phyloP scores from a whole-genome alignment of 2,888 invertebrate species.

The Plagodis pulveraria region DNA sequence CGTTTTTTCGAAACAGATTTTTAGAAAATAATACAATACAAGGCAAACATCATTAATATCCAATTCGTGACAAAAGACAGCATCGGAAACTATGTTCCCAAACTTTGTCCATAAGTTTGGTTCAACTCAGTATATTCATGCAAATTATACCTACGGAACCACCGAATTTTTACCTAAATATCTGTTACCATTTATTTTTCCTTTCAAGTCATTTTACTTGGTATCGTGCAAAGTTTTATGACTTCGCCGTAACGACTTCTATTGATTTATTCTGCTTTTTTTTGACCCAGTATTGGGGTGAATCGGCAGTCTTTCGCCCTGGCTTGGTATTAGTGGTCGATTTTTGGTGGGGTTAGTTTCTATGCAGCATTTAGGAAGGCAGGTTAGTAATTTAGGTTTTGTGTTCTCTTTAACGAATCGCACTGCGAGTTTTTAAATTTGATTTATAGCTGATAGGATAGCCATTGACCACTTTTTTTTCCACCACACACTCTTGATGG shows the following conservation, averaged over 20 bases:
- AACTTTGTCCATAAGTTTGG: constrained; percentile 14
- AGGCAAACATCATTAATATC: constrained; percentile 1
- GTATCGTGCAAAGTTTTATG: constrained; percentile 68
- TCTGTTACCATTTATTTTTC: constrained; percentile 39
- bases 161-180: constrained; percentile 29
- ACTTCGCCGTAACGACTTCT: constrained; percentile 52
- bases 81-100: constrained; percentile 1
- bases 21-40: background rate
- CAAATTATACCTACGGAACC: constrained; percentile 47
- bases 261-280: constrained; percentile 61
- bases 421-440: background rate
- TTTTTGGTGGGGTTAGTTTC: constrained; percentile 19
- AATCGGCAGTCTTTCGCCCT: constrained; percentile 52
- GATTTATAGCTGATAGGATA: background rate
- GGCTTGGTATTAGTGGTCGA: constrained; percentile 51
- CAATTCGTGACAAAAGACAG: constrained; percentile 12
- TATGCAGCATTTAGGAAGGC: constrained; percentile 7
- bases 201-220: constrained; percentile 51
- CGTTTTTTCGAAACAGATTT: too few species aligned
- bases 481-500: too few species aligned
- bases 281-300: constrained; percentile 37
- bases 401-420: background rate
- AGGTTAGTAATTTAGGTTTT: constrained; percentile 11
- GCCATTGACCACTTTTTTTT: too few species aligned
- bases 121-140: constrained; percentile 3